A percentile compares a stretch with the other conserved stretches of the same genome.
phyloP scores from a whole-genome alignment of 2,113 vertebrate species.

The Tachysurus vachellii region DNA sequence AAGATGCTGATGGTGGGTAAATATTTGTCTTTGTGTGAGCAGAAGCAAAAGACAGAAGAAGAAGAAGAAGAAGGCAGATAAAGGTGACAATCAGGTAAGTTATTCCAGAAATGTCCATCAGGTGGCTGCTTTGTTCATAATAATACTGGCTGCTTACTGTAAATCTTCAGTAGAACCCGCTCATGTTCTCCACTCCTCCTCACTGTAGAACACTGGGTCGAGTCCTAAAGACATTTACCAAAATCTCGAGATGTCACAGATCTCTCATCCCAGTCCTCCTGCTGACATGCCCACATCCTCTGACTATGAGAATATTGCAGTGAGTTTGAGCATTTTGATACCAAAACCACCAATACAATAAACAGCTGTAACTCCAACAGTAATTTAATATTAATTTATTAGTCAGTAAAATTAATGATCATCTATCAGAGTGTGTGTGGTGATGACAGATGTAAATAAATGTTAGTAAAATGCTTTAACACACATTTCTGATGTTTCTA shows the following conservation, averaged over 20 bases:
- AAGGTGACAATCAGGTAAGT: neutral
- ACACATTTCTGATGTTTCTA: neutral
- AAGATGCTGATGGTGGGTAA: neutral
- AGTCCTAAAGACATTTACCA: neutral
- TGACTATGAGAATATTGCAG: constrained; percentile 1
- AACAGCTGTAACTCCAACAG: too few species aligned
- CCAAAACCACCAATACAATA: too few species aligned
- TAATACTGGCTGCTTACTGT: neutral
- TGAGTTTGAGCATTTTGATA: neutral
- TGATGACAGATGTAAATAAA: neutral
- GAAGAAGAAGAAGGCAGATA: neutral
- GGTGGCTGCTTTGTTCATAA: neutral
- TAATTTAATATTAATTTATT: neutral
- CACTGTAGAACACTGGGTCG: neutral
- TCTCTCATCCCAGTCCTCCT: neutral
- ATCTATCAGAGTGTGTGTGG: neutral
- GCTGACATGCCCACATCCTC: neutral
- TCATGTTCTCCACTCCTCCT: neutral
- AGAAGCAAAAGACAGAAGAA: neutral
- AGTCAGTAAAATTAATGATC: neutral
- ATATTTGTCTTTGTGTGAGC: neutral
- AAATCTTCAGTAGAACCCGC: neutral
- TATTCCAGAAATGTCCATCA: neutral
- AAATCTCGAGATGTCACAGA: neutral
- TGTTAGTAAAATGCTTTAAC: neutral